Evolutionary conservation across 2,797 vertebrate species (phyloP).

Genomic region (Sebastes aleutianus): DNA sequence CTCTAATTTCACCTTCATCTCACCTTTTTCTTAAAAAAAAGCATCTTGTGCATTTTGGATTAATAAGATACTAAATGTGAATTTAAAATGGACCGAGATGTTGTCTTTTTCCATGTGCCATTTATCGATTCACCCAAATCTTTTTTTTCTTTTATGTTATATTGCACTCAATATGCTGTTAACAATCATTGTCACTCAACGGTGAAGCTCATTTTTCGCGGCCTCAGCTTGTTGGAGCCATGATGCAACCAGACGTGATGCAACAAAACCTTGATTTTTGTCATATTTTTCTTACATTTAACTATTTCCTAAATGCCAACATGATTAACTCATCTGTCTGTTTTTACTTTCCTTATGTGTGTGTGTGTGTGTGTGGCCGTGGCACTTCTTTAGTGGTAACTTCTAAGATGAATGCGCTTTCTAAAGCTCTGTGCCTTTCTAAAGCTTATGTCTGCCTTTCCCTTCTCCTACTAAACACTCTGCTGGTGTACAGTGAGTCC

Average conservation of each 20-base stretch:
- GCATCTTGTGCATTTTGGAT: constrained; percentile 58
- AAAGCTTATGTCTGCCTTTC: constrained; percentile 74
- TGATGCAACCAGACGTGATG: constrained; percentile 22
- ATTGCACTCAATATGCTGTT: constrained; percentile 63
- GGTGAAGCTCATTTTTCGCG: constrained; percentile 20
- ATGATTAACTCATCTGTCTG: constrained; percentile 24
- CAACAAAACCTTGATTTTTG: constrained; percentile 35
- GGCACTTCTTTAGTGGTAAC: constrained; percentile 69
- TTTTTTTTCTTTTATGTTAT: constrained; percentile 48
- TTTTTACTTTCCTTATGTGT: constrained; percentile 29
- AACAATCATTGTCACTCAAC: constrained; percentile 50
- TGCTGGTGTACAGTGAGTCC: constrained; percentile 30
- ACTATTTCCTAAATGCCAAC: constrained; percentile 55
- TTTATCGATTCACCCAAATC: constrained; percentile 53
- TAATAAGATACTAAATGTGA: constrained; percentile 67
- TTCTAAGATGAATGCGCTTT: constrained; percentile 67
- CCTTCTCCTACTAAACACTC: constrained; percentile 21
- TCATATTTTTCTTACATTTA: constrained; percentile 32
- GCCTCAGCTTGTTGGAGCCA: constrained; percentile 35
- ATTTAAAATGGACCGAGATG: constrained; percentile 54
- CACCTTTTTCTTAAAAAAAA: constrained; percentile 55
- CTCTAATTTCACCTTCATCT: constrained; percentile 79
- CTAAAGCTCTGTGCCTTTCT: constrained; percentile 85
- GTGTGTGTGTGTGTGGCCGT: constrained; percentile 1
- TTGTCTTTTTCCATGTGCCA: constrained; percentile 65